Evolutionary conservation across 2,888 invertebrate genomes (phyloP), one percentile per base, ranked within the genome.

Genomic region (Hirtodrosophila cameraria): DNA sequence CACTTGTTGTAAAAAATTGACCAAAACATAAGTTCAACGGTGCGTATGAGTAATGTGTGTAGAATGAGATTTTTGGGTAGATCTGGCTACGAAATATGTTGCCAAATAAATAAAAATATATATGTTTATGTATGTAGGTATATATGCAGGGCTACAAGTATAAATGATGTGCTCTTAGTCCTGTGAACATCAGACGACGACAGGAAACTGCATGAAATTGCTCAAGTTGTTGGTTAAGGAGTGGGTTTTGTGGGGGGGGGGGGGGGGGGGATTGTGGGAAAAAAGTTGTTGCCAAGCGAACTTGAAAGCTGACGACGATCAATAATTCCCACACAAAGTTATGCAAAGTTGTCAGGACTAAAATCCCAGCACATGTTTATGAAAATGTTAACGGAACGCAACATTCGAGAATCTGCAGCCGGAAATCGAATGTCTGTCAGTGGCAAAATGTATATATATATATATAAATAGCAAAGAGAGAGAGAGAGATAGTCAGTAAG

Each of bases 351-450:
- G 74, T 68, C 74, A 74, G 33, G 36, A n/a, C 43, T 36, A 52
- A 74, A 70, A 74, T 74, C 74, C 55, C 52, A 64, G 75, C 72
- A 78, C 73, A 77, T 80, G 80, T 80, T 82, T 80, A 82, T 82
- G 79, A 79, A 80, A 77, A 80, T 80, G 76, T 78, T 68, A 68
- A 43, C 62, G 70, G 70, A 66, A 62, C 53, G 49, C 38, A 61
- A 57, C 70, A 70, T 70, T n/a, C 18, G 48, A 42, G 53, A 61
- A 50, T 66, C 57, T 70, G 70, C 70, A 70, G 46, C 75, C 82
- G 80, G 82, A 80, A 80, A 82, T 82, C 82, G 82, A 80, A 79
- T 75, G 79, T 79, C 82, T 82, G 82, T 79, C 77, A 79, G 79
- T 68, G 66, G 46, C 43, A n/a, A 80, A 75, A 77, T 77, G 69